phyloP scores from a whole-genome alignment of 2,797 vertebrate genomes.

The Danio tinwini region DNA sequence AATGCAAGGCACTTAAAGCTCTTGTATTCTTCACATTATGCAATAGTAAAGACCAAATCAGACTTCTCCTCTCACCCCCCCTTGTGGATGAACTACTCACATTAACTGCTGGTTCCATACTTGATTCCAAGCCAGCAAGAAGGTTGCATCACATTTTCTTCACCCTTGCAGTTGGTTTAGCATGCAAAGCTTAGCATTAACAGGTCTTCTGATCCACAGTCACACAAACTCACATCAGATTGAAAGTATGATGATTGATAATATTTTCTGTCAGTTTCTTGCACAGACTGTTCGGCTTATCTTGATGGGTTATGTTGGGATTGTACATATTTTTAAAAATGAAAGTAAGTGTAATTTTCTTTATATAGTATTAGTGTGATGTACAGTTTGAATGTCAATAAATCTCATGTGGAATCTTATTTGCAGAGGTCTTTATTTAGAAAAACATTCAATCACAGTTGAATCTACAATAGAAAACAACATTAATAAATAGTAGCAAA shows the following conservation, averaged over 20 bases:
- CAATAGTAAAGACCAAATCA: constrained; percentile 30
- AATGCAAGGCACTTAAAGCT: not conserved
- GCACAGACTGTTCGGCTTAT: not conserved
- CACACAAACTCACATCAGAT: not conserved
- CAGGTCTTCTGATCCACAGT: not conserved
- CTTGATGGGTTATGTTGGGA: not conserved
- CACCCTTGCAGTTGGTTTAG: not conserved
- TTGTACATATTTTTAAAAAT: constrained; percentile 62
- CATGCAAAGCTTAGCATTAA: not conserved
- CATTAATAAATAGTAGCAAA: constrained; percentile 66
- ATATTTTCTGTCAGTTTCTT: too few species aligned
- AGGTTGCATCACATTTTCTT: not conserved
- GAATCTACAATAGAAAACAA: constrained; percentile 27
- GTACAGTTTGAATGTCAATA: constrained; percentile 43
- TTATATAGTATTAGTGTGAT: constrained; percentile 23
- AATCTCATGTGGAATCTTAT: constrained; percentile 18
- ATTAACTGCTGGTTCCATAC: constrained; percentile 15
- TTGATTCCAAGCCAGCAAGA: constrained; percentile 36
- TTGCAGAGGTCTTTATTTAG: constrained; percentile 53
- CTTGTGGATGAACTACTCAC: not conserved
- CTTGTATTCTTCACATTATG: constrained; percentile 9
- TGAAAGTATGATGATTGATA: not conserved
- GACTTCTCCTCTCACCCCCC: constrained; percentile 3
- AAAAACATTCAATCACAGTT: constrained; percentile 36
- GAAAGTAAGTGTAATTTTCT: constrained; percentile 63